Conservation (phyloP, 2,113 vertebrate species). For the Tonatia bakeri region DNA sequence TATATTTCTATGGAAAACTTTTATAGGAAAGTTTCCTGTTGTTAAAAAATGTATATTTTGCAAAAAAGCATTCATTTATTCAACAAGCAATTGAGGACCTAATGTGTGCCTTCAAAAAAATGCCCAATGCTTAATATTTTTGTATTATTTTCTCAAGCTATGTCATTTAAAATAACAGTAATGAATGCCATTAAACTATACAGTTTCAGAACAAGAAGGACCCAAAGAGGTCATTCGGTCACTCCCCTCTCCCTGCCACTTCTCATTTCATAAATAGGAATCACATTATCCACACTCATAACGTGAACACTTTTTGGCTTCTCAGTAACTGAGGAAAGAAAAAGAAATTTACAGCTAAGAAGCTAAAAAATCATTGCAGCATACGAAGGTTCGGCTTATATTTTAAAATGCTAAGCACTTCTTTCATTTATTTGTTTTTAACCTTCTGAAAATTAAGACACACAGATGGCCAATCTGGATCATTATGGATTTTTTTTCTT, state of each 20-base stretch:
- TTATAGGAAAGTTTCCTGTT: neutral
- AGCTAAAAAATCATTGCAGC: neutral
- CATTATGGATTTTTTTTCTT: neutral
- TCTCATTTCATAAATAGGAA: neutral
- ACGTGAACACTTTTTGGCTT: neutral
- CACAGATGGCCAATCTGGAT: neutral
- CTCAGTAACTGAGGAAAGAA: neutral
- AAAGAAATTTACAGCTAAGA: neutral
- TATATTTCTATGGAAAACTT: neutral
- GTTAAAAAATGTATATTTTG: neutral
- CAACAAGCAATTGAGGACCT: neutral
- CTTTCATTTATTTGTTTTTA: slow-evolving; percentile 4
- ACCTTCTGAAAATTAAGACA: slow-evolving; percentile 39
- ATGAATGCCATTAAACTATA: neutral
- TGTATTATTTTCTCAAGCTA: neutral
- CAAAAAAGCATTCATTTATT: neutral
- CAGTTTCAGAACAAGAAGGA: neutral
- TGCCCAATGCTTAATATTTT: neutral
- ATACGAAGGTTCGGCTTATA: neutral
- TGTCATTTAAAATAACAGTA: neutral
- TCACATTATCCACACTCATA: neutral
- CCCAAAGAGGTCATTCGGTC: neutral
- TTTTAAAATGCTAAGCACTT: neutral
- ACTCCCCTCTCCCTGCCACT: neutral
- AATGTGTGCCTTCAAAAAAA: neutral